Conservation (phyloP, 2,888 invertebrate species). For the Pollenia amentaria region DNA sequence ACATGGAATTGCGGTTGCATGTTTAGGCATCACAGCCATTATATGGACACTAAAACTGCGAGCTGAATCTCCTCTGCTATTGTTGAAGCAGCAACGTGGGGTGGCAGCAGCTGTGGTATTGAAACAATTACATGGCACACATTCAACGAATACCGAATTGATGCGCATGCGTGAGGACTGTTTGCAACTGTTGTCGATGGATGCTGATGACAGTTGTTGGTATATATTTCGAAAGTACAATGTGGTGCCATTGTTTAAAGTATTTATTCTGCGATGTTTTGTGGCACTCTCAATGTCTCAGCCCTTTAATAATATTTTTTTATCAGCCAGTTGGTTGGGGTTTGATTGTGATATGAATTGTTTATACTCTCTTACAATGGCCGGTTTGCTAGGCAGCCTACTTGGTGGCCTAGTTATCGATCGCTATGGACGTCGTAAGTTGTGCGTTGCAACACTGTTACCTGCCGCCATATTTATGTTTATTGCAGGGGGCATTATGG, state of each 20-base stretch:
- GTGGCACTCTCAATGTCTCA: conserved; percentile 79
- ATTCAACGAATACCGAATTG: conserved; percentile 76
- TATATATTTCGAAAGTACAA: conserved; percentile 56
- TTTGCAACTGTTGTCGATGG: conserved; percentile 72
- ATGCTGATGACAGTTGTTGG: conserved; percentile 73
- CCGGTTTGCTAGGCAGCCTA: conserved; percentile 80
- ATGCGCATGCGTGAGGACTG: conserved; percentile 79
- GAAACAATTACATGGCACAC: conserved; percentile 76
- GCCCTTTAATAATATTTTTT: conserved; percentile 81
- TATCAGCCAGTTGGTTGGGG: conserved; percentile 79
- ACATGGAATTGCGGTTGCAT: conserved; percentile 79
- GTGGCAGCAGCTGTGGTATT: conserved; percentile 76
- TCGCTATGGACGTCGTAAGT: conserved; percentile 79
- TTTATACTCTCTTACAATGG: conserved; percentile 79
- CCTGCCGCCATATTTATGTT: conserved; percentile 79
- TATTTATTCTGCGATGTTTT: conserved; percentile 79
- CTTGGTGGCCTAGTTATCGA: conserved; percentile 80
- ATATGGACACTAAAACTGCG: conserved; percentile 77
- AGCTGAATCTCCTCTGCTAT: conserved; percentile 79
- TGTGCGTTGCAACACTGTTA: conserved; percentile 79
- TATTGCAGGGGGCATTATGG: conserved; percentile 81
- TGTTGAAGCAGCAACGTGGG: conserved; percentile 79
- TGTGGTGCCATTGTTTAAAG: conserved; percentile 77
- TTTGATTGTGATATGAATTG: conserved; percentile 80
- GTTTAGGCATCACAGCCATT: conserved; percentile 79